A percentile compares a stretch with the other conserved stretches of the same genome.
Conservation (phyloP, 2,113 vertebrate genomes). For the Cyprinodon tularosa region DNA sequence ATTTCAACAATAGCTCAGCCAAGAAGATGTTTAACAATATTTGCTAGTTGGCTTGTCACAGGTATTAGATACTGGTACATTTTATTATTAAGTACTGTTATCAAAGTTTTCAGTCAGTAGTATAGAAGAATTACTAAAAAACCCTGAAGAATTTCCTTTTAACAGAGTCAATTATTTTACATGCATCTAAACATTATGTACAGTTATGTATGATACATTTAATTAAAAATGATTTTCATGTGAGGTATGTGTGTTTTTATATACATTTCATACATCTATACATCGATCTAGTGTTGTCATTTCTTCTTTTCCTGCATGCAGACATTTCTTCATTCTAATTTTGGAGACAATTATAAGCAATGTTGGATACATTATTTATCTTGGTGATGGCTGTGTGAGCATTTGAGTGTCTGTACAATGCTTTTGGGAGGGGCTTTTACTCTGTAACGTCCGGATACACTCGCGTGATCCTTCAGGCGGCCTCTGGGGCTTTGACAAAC, state of each 20-base stretch:
- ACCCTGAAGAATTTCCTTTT: not conserved
- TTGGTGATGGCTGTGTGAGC: constrained; percentile 12
- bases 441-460: constrained; percentile 5
- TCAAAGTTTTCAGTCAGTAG: not conserved
- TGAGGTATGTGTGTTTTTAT: too few relatives aligned
- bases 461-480: constrained; percentile 6
- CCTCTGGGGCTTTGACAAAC: constrained; percentile 42
- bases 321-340: constrained; percentile 57
- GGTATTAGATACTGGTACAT: not conserved
- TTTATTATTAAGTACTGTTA: not conserved
- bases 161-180: too few relatives aligned
- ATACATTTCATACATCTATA: too few relatives aligned
- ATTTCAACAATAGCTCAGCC: not conserved
- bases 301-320: constrained; percentile 34
- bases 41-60: not conserved
- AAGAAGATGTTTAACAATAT: not conserved
- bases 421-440: constrained; percentile 12
- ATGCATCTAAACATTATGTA: too few relatives aligned
- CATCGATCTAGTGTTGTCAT: constrained; percentile 8
- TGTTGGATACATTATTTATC: constrained; percentile 61
- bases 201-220: too few relatives aligned
- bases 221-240: too few relatives aligned
- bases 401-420: not conserved
- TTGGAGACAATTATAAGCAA: constrained; percentile 42
- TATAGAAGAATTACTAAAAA: not conserved